phyloP scores from a whole-genome alignment of 2,113 vertebrate species.

The Pachypanchax playfairii region DNA sequence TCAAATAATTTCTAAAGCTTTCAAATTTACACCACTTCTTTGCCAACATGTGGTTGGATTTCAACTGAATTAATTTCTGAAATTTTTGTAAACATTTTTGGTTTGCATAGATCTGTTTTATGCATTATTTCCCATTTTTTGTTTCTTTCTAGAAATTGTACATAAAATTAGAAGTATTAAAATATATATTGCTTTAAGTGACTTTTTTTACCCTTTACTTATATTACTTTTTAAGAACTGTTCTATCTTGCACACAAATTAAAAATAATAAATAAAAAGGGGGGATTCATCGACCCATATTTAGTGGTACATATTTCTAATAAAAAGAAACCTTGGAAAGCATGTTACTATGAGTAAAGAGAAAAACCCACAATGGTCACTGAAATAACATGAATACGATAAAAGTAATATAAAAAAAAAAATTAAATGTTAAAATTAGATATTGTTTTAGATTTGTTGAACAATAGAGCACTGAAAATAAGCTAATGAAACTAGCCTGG shows the following conservation, averaged over 20 bases:
- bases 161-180: not conserved
- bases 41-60: too few species aligned
- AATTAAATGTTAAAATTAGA: too few species aligned
- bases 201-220: too few species aligned
- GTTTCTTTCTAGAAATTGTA: not conserved
- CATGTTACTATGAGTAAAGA: too few species aligned
- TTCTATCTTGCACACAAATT: not conserved
- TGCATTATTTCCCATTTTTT: not conserved
- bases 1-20: not conserved
- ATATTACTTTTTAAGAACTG: too few species aligned
- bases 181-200: not conserved
- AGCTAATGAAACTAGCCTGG: too few species aligned
- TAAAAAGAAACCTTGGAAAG: conserved; percentile 19
- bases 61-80: not conserved
- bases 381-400: too few species aligned
- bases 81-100: not conserved
- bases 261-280: not conserved
- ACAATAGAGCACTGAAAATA: too few species aligned
- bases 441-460: too few species aligned
- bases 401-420: too few species aligned
- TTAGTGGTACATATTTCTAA: conserved; percentile 11
- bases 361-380: too few species aligned
- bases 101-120: not conserved
- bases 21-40: too few species aligned
- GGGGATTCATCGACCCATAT: not conserved